phyloP scores from a whole-genome alignment of 2,888 invertebrate species.

The Adela reaumurella region DNA sequence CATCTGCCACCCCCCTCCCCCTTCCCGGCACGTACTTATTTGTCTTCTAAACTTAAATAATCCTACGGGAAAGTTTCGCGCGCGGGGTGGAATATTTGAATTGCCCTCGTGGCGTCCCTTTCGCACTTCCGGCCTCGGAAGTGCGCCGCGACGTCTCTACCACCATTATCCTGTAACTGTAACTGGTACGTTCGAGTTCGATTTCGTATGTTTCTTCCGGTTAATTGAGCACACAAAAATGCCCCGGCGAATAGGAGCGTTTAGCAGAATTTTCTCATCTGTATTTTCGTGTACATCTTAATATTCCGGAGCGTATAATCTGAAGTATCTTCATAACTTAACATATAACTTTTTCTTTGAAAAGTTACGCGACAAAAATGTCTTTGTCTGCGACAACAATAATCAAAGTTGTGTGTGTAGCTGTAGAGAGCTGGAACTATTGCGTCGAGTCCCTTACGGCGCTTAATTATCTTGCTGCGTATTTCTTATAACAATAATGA shows the following conservation, averaged over 20 bases:
- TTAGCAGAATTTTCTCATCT: too few relatives aligned
- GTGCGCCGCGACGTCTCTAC: too few relatives aligned
- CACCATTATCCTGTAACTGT: too few relatives aligned
- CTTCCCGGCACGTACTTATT: background rate
- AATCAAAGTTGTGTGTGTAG: background rate
- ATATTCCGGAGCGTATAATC: too few relatives aligned
- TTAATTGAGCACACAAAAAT: too few relatives aligned
- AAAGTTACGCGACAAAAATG: background rate
- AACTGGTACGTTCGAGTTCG: too few relatives aligned
- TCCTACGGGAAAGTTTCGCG: background rate
- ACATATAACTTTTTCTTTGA: too few relatives aligned
- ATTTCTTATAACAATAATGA: conserved; percentile 55
- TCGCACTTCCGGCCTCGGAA: too few relatives aligned
- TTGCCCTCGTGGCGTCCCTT: background rate
- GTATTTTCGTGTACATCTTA: too few relatives aligned
- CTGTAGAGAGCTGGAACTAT: conserved; percentile 21
- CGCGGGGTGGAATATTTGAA: background rate
- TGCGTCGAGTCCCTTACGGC: conserved; percentile 42
- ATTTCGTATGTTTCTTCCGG: too few relatives aligned
- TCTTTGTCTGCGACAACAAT: background rate
- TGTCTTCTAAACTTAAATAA: background rate
- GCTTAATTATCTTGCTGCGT: conserved; percentile 51
- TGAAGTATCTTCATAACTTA: too few relatives aligned
- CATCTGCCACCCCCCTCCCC: background rate
- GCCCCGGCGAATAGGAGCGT: too few relatives aligned